Evolutionary conservation across 1,140 invertebrate genomes (phyloP).

Genomic region (Bombus polaris): DNA sequence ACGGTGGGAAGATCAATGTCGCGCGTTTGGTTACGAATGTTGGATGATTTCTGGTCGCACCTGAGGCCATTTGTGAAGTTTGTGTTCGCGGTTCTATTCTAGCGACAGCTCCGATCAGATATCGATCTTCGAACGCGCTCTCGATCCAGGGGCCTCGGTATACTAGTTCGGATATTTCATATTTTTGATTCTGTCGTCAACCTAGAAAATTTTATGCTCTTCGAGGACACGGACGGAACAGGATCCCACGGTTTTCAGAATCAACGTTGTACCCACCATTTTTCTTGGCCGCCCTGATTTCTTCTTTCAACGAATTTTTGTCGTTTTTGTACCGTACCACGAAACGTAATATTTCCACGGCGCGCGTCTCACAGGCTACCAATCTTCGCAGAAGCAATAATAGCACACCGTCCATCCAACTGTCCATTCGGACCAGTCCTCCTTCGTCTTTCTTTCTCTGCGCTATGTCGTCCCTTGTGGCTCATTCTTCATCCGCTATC

Average conservation of each 20-base stretch:
- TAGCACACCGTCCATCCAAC: slow-evolving; percentile 77
- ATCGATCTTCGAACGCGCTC: slow-evolving; percentile 33
- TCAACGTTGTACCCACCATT: slow-evolving; percentile 34
- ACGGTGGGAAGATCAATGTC: slow-evolving; percentile 77
- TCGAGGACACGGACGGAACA: too few relatives aligned
- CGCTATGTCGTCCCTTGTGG: slow-evolving; percentile 59
- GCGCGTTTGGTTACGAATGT: slow-evolving; percentile 71
- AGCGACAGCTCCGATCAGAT: slow-evolving; percentile 17
- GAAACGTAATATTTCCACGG: slow-evolving; percentile 79
- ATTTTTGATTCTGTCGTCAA: slow-evolving; percentile 6
- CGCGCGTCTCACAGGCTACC: slow-evolving; percentile 75
- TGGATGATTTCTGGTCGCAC: slow-evolving; percentile 78
- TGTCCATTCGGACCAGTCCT: slow-evolving; percentile 73
- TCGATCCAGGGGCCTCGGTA: background rate
- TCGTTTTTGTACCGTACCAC: slow-evolving; percentile 65
- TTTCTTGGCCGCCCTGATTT: slow-evolving; percentile 56
- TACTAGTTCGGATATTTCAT: slow-evolving; percentile 15
- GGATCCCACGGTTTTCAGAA: slow-evolving; percentile 2
- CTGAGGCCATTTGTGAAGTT: slow-evolving; percentile 77
- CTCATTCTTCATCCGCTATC: slow-evolving; percentile 40
- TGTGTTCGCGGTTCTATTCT: slow-evolving; percentile 40
- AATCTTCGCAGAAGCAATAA: slow-evolving; percentile 81
- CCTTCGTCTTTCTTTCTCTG: slow-evolving; percentile 64
- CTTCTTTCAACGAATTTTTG: slow-evolving; percentile 69
- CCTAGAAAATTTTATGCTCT: background rate